Conservation (phyloP, 2,888 invertebrate species). For the Agrotis exclamationis region DNA sequence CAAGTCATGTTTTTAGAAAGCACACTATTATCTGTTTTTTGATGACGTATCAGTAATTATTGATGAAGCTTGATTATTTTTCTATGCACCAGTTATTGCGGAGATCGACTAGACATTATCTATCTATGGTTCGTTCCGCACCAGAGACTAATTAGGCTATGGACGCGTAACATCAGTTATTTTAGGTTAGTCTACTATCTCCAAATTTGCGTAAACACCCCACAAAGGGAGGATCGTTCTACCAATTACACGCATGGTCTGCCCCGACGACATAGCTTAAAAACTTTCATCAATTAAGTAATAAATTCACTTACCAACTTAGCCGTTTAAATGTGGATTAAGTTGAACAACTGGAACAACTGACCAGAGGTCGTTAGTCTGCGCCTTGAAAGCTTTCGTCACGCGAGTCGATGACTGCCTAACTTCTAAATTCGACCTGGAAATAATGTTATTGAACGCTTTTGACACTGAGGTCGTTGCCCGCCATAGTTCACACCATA, state of each 20-base stretch:
- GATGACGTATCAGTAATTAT: conserved; percentile 25
- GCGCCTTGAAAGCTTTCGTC: conserved; percentile 69
- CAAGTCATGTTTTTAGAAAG: conserved; percentile 63
- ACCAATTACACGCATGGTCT: conserved; percentile 58
- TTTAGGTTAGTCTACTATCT: conserved; percentile 59
- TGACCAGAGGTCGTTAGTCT: conserved; percentile 68
- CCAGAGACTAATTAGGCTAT: conserved; percentile 67
- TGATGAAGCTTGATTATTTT: conserved; percentile 28
- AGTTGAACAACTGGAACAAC: conserved; percentile 59
- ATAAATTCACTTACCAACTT: conserved; percentile 55
- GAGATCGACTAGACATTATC: conserved; percentile 39
- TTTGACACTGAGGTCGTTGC: conserved; percentile 64
- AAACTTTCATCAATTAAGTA: conserved; percentile 50
- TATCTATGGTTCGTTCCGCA: conserved; percentile 63
- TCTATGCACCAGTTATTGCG: conserved; percentile 31
- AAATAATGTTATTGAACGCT: conserved; percentile 67
- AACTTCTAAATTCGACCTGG: conserved; percentile 69
- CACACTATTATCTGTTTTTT: conserved; percentile 18
- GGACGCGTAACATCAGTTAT: conserved; percentile 61
- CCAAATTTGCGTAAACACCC: conserved; percentile 63
- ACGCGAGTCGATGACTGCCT: conserved; percentile 66
- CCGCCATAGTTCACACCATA: conserved; percentile 44
- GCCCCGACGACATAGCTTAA: conserved; percentile 8
- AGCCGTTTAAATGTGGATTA: conserved; percentile 48
- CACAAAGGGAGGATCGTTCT: conserved; percentile 57